Conservation (phyloP, 2,113 vertebrate genomes). For the Cettia cetti region DNA sequence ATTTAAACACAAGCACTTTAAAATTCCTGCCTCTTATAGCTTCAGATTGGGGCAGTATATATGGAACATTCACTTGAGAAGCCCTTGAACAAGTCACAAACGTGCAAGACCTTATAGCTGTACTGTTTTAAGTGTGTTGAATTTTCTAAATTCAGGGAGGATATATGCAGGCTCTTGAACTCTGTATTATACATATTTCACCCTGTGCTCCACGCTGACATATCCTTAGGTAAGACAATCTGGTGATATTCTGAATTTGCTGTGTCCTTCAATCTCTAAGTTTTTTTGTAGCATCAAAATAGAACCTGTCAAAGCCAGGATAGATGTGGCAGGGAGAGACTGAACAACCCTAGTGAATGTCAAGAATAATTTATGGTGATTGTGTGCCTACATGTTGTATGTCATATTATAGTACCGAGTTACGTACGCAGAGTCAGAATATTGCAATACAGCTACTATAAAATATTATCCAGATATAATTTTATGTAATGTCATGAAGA, state of each 20-base stretch:
- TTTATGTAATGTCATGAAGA: background rate
- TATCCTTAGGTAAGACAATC: background rate
- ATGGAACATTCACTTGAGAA: background rate
- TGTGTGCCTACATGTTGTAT: background rate
- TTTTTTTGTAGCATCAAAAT: background rate
- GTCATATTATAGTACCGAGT: background rate
- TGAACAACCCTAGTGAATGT: background rate
- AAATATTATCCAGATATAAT: background rate
- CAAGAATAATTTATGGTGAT: background rate
- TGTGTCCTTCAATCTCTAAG: background rate
- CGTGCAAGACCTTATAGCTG: background rate
- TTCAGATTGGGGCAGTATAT: background rate
- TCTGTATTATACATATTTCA: background rate
- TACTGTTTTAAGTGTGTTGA: background rate
- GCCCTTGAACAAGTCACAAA: background rate
- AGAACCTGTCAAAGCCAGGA: background rate
- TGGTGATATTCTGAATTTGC: background rate
- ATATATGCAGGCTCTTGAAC: background rate
- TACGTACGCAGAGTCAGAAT: background rate
- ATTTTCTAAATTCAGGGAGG: background rate
- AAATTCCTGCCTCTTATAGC: background rate
- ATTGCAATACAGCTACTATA: background rate
- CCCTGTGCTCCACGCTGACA: background rate
- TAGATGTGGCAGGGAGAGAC: background rate
- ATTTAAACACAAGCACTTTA: conserved; percentile 13